phyloP scores from a whole-genome alignment of 2,113 vertebrate species.

The Orthochromis malagaraziensis region DNA sequence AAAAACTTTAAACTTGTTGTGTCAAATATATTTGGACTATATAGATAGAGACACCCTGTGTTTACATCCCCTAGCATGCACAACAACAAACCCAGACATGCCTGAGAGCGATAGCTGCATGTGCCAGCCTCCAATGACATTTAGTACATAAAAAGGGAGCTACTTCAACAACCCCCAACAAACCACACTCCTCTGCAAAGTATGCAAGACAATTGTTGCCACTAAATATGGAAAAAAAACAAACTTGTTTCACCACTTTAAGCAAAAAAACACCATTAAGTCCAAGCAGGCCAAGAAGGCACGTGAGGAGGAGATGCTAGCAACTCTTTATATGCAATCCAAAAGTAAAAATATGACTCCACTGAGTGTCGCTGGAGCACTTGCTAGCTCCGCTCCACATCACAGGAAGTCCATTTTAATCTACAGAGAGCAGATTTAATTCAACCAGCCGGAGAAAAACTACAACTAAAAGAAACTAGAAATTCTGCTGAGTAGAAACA shows the following conservation, averaged over 20 bases:
- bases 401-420: not conserved
- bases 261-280: not conserved
- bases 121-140: not conserved
- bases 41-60: not conserved
- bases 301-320: not conserved
- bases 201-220: not conserved
- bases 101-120: not conserved
- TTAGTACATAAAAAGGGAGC: not conserved
- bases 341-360: not conserved
- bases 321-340: not conserved
- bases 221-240: not conserved
- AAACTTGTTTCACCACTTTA: not conserved
- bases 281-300: not conserved
- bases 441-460: not conserved
- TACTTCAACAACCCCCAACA: not conserved
- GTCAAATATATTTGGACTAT: not conserved
- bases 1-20: not conserved
- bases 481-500: not conserved
- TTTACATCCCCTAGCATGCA: not conserved
- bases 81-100: not conserved
- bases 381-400: not conserved
- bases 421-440: not conserved
- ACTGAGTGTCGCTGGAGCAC: not conserved
- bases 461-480: not conserved
- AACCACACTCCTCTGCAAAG: not conserved